phyloP scores from a whole-genome alignment of 1,140 invertebrate genomes.

The Drosophila neocordata region DNA sequence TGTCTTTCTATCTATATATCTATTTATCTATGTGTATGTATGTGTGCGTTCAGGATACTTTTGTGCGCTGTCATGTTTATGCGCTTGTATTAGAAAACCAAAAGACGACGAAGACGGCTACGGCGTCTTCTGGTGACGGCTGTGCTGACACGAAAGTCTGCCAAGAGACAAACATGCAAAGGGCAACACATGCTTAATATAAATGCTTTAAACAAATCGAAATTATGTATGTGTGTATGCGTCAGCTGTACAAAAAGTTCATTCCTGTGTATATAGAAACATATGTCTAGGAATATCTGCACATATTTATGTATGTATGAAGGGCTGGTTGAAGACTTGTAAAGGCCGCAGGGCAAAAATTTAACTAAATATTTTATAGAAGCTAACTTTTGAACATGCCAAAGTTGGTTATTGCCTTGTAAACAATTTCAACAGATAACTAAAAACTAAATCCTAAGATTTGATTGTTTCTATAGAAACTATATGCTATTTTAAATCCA shows the following conservation, averaged over 20 bases:
- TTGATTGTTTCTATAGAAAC: no score
- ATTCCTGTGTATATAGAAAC: slow-evolving; percentile 38
- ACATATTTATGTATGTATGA: neutral
- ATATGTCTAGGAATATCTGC: neutral
- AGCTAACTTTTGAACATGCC: no score
- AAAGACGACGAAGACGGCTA: slow-evolving; percentile 18
- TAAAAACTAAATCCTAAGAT: no score
- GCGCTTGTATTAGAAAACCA: slow-evolving; percentile 27
- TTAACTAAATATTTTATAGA: no score
- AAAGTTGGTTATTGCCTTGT: no score
- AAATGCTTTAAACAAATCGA: slow-evolving; percentile 79
- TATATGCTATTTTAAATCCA: no score
- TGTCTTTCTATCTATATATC: neutral
- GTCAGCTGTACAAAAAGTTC: slow-evolving; percentile 74
- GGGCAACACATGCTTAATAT: slow-evolving; percentile 41
- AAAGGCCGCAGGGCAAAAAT: neutral
- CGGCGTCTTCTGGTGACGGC: slow-evolving; percentile 49
- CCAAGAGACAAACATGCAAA: slow-evolving; percentile 52
- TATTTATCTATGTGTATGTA: neutral
- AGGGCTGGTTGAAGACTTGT: neutral
- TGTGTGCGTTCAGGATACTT: slow-evolving; percentile 24
- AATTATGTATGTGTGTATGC: slow-evolving; percentile 29
- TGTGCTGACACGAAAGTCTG: slow-evolving; percentile 60
- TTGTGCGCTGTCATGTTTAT: slow-evolving; percentile 39
- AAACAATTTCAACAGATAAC: no score